Percentiles rank a stretch among this genome's conserved stretches.
Evolutionary conservation across 2,888 invertebrate species (phyloP).

Genomic region (Bellardia pandia): DNA sequence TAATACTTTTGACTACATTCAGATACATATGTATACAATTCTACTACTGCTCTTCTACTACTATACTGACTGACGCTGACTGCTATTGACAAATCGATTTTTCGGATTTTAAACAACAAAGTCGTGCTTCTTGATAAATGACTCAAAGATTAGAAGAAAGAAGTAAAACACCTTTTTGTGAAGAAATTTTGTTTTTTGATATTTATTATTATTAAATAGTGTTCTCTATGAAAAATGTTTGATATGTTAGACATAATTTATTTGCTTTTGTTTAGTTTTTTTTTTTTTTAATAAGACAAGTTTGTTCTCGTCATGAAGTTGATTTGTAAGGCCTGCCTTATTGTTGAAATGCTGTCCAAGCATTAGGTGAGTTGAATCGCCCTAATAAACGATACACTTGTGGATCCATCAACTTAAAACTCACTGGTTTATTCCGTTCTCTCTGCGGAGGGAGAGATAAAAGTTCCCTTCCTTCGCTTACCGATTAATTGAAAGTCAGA

Average conservation of each 20-base stretch:
- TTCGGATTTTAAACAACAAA: conserved; percentile 28
- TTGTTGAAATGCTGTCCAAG: conserved; percentile 53
- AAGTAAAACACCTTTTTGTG: conserved; percentile 33
- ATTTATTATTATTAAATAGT: background rate
- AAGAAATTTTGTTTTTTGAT: conserved; percentile 5
- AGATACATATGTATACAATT: background rate
- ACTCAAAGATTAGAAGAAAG: conserved; percentile 11
- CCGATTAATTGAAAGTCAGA: conserved; percentile 8
- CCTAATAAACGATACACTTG: conserved; percentile 3
- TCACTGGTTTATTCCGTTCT: conserved; percentile 37
- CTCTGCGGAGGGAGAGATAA: background rate
- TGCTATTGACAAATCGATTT: conserved; percentile 67
- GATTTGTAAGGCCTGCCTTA: conserved; percentile 58
- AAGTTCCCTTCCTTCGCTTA: background rate
- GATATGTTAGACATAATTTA: conserved; percentile 22
- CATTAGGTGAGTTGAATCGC: conserved; percentile 33
- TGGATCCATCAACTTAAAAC: conserved; percentile 33
- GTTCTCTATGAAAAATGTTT: background rate
- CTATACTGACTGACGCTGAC: conserved; percentile 26
- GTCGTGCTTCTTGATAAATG: conserved; percentile 42
- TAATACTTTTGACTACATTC: conserved; percentile 46
- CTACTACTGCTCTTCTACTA: background rate
- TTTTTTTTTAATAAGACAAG: conserved; percentile 22
- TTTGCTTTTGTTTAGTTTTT: conserved; percentile 21
- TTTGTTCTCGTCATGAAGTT: conserved; percentile 11